Base-by-base conservation (phyloP, 2,888 invertebrate species). In the Watsonalla binaria region DNA sequence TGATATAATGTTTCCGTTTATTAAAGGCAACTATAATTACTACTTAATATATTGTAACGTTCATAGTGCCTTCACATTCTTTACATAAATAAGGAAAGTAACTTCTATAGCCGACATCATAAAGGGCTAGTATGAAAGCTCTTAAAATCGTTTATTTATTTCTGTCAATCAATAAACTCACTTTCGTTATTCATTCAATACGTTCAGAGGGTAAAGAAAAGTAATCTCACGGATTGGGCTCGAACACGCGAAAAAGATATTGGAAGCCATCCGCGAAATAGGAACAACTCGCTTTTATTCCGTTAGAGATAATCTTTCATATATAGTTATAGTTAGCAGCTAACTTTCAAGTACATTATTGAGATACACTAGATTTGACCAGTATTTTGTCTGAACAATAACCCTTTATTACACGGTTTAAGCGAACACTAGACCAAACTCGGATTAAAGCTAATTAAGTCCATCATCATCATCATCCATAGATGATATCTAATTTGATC, bases 171-270 rank as follows among this genome's bases (percentile, higher is more conserved):
- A 74, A 78, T 78, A 71, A 76, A 79, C 70, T 77, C 72, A 72
- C 71, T 80, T 77, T 74, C 72, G 68, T 71, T 76, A 76, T 80
- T 77, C 76, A 77, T 81, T 80, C 74, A 78, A 77, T 77, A 80
- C 70, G 72, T 74, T 72, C 63, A 66, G 60, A 65, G 70, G 67
- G 70, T 77, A 74, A 74, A 74, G 72, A 74, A 80, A 83, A 74
- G 80, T 80, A 80, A 84, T 82, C 78, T 80, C 65, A 63, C 58
- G 76, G 78, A 83, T 81, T 80, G 79, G 70, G 72, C 63, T 71
- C 67, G 73, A 79, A 81, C 83, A 83, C 80, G 83, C 82, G 79
- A 83, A 72, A 76, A 76, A 80, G 74, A 82, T 81, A 84, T 84
- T 81, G 81, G 73, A 76, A 79, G 70, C 76, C 76, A 78, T 77